Evolutionary conservation across 2,113 vertebrate species (phyloP).

Genomic region (Protomyctophum bolini): DNA sequence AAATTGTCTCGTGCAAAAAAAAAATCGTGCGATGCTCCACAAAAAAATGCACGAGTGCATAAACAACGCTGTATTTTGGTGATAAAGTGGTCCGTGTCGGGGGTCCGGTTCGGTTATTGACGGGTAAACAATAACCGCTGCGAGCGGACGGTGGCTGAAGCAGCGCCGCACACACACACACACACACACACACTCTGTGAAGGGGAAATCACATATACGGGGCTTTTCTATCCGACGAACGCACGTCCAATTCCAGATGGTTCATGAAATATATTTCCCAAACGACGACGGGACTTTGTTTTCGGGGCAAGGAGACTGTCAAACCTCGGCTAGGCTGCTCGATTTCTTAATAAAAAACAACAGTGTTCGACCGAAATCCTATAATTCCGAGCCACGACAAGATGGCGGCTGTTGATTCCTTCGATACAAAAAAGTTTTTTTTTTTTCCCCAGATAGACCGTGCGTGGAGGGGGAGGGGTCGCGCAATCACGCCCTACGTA

Average conservation of each 20-base stretch:
- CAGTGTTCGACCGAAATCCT: slow-evolving; percentile 83
- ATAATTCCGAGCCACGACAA: slow-evolving; percentile 91
- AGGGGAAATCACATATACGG: slow-evolving; percentile 81
- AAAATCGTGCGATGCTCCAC: slow-evolving; percentile 59
- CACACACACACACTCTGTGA: slow-evolving; percentile 68
- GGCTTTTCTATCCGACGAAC: slow-evolving; percentile 76
- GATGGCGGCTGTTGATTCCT: slow-evolving; percentile 98
- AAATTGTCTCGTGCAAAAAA: slow-evolving; percentile 77
- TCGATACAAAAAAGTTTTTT: slow-evolving; percentile 89
- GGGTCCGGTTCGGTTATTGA: slow-evolving; percentile 55
- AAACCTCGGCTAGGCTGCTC: slow-evolving; percentile 72
- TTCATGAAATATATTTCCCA: slow-evolving; percentile 70
- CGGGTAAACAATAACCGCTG: slow-evolving; percentile 74
- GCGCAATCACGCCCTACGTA: slow-evolving; percentile 83
- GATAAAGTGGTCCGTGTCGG: slow-evolving; percentile 46
- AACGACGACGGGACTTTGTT: slow-evolving; percentile 58
- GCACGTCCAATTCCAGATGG: slow-evolving; percentile 68
- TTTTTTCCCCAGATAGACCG: slow-evolving; percentile 87
- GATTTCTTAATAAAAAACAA: slow-evolving; percentile 69
- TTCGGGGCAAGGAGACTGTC: slow-evolving; percentile 69
- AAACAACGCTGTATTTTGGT: slow-evolving; percentile 58
- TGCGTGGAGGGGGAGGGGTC: slow-evolving; percentile 85
- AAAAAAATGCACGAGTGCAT: slow-evolving; percentile 74
- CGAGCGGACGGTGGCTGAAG: slow-evolving; percentile 68
- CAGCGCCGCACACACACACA: slow-evolving; percentile 59